Conservation (phyloP, 2,888 invertebrate species). For the Drosophila meridiana region DNA sequence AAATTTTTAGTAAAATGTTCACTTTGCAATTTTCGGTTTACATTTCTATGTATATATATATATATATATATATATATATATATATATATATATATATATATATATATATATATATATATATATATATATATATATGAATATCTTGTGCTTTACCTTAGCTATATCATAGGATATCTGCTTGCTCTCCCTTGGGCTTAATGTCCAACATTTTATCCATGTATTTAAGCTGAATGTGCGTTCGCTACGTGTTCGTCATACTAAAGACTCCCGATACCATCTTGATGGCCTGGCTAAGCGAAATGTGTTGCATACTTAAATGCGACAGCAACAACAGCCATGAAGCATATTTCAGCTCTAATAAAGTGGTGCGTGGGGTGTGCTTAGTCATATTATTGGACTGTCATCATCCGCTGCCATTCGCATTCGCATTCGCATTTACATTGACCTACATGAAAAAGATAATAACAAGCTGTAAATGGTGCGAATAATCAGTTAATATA, state of each 20-base stretch:
- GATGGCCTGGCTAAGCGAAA: constrained; percentile 41
- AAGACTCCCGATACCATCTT: constrained; percentile 51
- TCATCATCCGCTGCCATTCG: constrained; percentile 25
- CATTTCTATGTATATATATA: not conserved
- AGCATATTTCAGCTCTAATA: constrained; percentile 70
- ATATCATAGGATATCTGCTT: constrained; percentile 36
- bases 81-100: not conserved
- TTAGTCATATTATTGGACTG: constrained; percentile 47
- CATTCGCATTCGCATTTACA: constrained; percentile 15
- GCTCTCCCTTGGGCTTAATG: constrained; percentile 58
- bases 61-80: constrained; percentile 3
- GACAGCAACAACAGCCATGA: constrained; percentile 50
- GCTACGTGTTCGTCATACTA: constrained; percentile 71
- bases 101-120: too few relatives aligned
- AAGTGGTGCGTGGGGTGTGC: constrained; percentile 63
- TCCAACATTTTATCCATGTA: constrained; percentile 73
- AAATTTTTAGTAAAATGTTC: constrained; percentile 26
- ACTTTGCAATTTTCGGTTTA: constrained; percentile 14
- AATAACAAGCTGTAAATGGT: constrained; percentile 23
- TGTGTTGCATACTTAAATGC: constrained; percentile 63
- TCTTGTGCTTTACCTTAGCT: constrained; percentile 9
- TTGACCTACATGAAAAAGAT: constrained; percentile 25
- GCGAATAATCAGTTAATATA: not conserved
- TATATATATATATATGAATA: not conserved
- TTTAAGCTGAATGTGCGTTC: constrained; percentile 70